Base-by-base conservation (phyloP, 2,797 vertebrate genomes). In the Cossypha heuglini region DNA sequence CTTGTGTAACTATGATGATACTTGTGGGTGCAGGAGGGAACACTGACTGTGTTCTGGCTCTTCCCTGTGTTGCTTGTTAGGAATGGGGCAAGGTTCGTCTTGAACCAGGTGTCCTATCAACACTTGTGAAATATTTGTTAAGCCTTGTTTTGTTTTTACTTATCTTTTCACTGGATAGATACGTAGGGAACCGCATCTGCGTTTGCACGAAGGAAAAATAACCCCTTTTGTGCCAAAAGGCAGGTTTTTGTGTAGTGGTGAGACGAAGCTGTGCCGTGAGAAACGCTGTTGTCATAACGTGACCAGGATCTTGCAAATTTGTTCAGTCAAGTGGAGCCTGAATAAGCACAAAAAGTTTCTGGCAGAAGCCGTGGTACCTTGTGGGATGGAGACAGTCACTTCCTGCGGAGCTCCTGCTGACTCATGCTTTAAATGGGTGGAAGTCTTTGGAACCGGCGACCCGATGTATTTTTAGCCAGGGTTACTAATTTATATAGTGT, bases 401-500 rank as follows among this genome's bases (percentile, higher is more conserved):
- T 92, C 80, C 95, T 86, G 73, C 74, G 49, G 76, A 46, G 86
- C 86, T 79, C 54, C 92, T 46, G 95, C 96, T 97, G 96, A 96
- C 86, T 95, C 95, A 96, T 11, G 93, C 92, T 75, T 83, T 58
- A 9, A 22, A 25, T 31, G 37, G 88, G 76, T 29, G 43, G 26
- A 51, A 59, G 63, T 37, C 73, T 69, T 35, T 24, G 90, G 46
- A 79, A 63, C n/a, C 8, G 85, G 64, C 72, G 37, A 15, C 49
- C 58, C 75, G 4, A 2, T 28, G 16, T 59, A 29, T 61, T 93
- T 83, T 42, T 49, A 51, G 68, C 62, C 66, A 33, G 64, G 82
- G 73, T 59, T 88, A 49, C 85, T 37, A 18, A 64, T 69, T 68
- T 21, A 1, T 24, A 7, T 2, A 1, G 74, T 1, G 78, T 49